A percentile compares a stretch with the other conserved stretches of the same genome.
These are phyloP conservation scores for Gobio occitaniae DNA, from an alignment of 2,797 vertebrate genomes.

Conservation along the genomic window DNA sequence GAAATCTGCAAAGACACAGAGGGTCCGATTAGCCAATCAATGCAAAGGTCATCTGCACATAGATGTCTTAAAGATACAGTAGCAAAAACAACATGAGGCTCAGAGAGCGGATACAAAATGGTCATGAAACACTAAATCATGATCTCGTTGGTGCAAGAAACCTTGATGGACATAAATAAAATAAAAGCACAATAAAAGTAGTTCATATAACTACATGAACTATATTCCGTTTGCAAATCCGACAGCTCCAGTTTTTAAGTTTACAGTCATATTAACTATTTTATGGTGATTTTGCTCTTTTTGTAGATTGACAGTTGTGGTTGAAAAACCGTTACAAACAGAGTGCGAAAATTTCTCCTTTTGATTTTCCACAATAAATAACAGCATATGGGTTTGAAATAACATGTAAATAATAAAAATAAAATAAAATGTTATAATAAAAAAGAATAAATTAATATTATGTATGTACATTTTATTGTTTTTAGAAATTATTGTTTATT, in stretches of 20 bases:
- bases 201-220: neutral
- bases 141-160: neutral
- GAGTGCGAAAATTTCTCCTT: no score
- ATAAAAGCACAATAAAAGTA: neutral
- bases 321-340: no score
- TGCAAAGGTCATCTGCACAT: neutral
- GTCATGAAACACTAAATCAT: neutral
- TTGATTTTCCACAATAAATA: neutral
- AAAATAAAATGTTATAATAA: no score
- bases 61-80: neutral
- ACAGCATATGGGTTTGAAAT: neutral
- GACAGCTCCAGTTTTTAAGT: no score
- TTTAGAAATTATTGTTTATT: neutral
- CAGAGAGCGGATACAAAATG: neutral
- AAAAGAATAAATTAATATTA: no score
- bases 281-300: no score
- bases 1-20: constrained; percentile 80
- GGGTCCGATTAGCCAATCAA: neutral
- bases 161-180: neutral
- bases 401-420: neutral
- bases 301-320: no score
- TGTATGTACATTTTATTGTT: no score
- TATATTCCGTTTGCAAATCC: no score
- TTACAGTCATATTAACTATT: no score
- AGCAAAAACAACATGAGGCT: neutral